These are phyloP conservation scores for Drusus annulatus DNA, from an alignment of 1,140 invertebrate genomes.

Conservation along the genomic window DNA sequence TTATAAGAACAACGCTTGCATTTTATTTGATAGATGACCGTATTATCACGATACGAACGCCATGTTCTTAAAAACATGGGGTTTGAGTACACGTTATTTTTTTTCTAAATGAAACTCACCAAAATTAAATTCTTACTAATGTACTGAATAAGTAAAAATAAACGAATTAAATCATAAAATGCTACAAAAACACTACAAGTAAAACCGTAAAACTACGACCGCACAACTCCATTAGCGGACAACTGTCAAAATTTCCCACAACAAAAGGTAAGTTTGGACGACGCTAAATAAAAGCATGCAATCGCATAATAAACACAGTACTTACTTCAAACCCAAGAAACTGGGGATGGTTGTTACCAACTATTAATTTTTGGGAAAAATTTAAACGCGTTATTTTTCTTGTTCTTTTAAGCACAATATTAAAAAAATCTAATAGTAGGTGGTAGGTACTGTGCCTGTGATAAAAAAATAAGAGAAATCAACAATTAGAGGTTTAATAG, in stretches of 20 bases:
- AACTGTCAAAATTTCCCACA: slow-evolving; percentile 71
- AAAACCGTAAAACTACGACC: slow-evolving; percentile 36
- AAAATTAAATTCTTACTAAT: slow-evolving; percentile 31
- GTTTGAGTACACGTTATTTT: slow-evolving; percentile 39
- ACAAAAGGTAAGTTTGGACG: slow-evolving; percentile 61
- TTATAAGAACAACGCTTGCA: not conserved
- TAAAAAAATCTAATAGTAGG: too few species aligned
- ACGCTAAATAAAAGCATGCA: not conserved
- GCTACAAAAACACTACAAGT: slow-evolving; percentile 39
- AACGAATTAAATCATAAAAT: slow-evolving; percentile 9
- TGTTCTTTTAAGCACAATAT: too few species aligned
- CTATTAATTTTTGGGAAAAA: too few species aligned
- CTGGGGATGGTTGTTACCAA: not conserved
- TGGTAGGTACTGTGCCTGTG: too few species aligned
- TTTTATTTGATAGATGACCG: slow-evolving; percentile 15
- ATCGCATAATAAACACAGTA: not conserved
- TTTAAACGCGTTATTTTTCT: too few species aligned
- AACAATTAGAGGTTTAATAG: too few species aligned
- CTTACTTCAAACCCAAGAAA: not conserved
- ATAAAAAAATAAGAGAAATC: too few species aligned
- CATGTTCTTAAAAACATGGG: slow-evolving; percentile 49
- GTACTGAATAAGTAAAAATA: slow-evolving; percentile 7
- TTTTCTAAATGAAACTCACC: slow-evolving; percentile 46
- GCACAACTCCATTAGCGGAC: slow-evolving; percentile 48
- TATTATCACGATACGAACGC: slow-evolving; percentile 28